Base-by-base conservation (phyloP, 2,888 invertebrate species). In the Vesta saturnalis region DNA sequence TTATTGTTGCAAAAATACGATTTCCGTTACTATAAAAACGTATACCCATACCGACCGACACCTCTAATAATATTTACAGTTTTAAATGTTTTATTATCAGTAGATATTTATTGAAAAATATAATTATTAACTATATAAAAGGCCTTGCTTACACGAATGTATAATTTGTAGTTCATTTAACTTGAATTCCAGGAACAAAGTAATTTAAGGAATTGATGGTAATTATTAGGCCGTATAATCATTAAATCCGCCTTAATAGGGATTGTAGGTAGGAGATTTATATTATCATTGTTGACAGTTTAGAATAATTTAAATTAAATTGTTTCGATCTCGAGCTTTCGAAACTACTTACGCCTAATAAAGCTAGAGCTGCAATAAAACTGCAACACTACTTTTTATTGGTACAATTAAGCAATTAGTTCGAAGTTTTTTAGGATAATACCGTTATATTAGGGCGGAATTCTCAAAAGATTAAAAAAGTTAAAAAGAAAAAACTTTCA, bases 1-100 rank as follows among this genome's bases (percentile, higher is more conserved):
- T 52, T 52, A 56, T 56, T 56, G 56, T 56, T 4, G 46, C 59
- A 59, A 59, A 57, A 57, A 39, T 39, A 35, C 39, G n/a, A 19
- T 43, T 59, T 46, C 46, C 19, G 43, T 58, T 46, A 22, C 18
- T 57, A 47, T n/a, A 47, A 15, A 47, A 47, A 47, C 6, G 47
- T 43, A 43, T 14, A n/a, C n/a, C n/a, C 23, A 8, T 23, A 23
- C 23, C 3, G 23, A 8, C 4, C 23, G 23, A 8, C 16, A 15
- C 47, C 15, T 15, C 47, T 4, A 47, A 15, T n/a, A n/a, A n/a
- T 47, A 47, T 47, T 47, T 47, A 47, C 47, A 47, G 47, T 16
- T 47, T n/a, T 47, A 47, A 47, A 47, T 16, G 15, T 47, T 47
- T 47, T 47, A 47, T 47, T 47, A 47, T 47, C 47, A 47, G 6